Evolutionary conservation across 2,888 invertebrate genomes (phyloP).

Genomic region (Chrysolina oricalcia): DNA sequence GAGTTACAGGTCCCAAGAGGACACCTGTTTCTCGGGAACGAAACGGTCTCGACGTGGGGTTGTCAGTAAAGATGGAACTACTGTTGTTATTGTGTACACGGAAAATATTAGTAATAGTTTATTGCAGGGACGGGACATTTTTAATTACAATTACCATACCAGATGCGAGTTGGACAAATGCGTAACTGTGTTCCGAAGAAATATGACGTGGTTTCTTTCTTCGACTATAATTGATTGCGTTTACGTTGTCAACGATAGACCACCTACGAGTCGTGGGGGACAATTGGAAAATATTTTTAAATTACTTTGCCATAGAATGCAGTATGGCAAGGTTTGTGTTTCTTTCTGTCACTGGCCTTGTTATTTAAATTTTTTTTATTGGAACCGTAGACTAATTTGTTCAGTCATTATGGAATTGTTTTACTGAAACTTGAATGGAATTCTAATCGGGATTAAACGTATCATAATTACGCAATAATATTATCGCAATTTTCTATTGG

Average conservation of each 20-base stretch:
- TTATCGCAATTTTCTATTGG: too few relatives aligned
- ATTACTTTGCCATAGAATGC: not conserved
- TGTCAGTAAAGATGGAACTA: slow-evolving; percentile 30
- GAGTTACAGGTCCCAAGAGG: slow-evolving; percentile 27
- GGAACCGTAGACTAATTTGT: too few relatives aligned
- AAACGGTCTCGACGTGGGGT: slow-evolving; percentile 41
- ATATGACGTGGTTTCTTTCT: slow-evolving; percentile 18
- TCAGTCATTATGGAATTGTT: too few relatives aligned
- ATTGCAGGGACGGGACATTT: slow-evolving; percentile 18
- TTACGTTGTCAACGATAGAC: slow-evolving; percentile 12
- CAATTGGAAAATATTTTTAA: not conserved
- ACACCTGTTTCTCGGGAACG: slow-evolving; percentile 47
- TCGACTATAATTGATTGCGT: slow-evolving; percentile 19
- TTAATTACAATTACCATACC: slow-evolving; percentile 24
- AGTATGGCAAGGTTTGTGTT: too few relatives aligned
- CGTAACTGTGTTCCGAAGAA: slow-evolving; percentile 17
- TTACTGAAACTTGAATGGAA: too few relatives aligned
- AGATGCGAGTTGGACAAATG: slow-evolving; percentile 9
- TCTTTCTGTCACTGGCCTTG: too few relatives aligned
- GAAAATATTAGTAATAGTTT: slow-evolving; percentile 22
- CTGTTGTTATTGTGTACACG: slow-evolving; percentile 19
- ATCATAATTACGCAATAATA: too few relatives aligned
- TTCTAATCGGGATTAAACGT: too few relatives aligned
- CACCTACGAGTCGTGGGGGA: not conserved
- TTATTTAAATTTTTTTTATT: too few relatives aligned